Evolutionary conservation across 2,888 invertebrate species (phyloP), one percentile per base, ranked within the genome.

Genomic region (Tipula confusa): DNA sequence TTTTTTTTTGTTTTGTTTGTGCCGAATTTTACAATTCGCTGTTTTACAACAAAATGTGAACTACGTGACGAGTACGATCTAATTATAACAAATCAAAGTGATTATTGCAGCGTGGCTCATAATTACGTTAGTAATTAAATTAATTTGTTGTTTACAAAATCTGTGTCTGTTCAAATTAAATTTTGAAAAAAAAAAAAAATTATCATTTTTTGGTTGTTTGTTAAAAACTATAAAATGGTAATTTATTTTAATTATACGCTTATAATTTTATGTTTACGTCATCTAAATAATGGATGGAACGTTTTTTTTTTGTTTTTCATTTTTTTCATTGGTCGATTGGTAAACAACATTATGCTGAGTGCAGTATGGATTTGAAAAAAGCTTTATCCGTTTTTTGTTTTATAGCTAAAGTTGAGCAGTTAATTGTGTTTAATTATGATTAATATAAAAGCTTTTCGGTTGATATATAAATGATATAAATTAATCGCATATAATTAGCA

Each of bases 81-180:
- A 64, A 64, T 64, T 64, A 64, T 9, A 64, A 64, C 24, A 64
- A 64, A 64, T 64, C 64, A 64, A 64, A 64, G 64, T 64, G 64
- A 64, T 64, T 64, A 64, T 64, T 64, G 64, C 64, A 64, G 64
- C 64, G 64, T 64, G 9, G 24, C 24, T 24, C 24, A 24, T 24
- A 64, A 64, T 64, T 24, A 24, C 9, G 24, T 31, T 0, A 2
- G 24, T 64, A 64, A 64, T 64, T 64, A 64, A 64, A 11, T 64
- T 64, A 64, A 64, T 64, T 64, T 24, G 24, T 64, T 64, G 64
- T 64, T 64, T 64, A 64, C 64, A 18, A 64, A 64, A 64, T 64
- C 18, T 24, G 64, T 64, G 9, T 64, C 64, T 24, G 64, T 64
- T 24, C 64, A 64, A 64, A 64, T 64, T 64, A 3, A 24, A 9